These are phyloP conservation scores for Gallirallus australis DNA, from an alignment of 2,797 vertebrate genomes.

Conservation along the genomic window DNA sequence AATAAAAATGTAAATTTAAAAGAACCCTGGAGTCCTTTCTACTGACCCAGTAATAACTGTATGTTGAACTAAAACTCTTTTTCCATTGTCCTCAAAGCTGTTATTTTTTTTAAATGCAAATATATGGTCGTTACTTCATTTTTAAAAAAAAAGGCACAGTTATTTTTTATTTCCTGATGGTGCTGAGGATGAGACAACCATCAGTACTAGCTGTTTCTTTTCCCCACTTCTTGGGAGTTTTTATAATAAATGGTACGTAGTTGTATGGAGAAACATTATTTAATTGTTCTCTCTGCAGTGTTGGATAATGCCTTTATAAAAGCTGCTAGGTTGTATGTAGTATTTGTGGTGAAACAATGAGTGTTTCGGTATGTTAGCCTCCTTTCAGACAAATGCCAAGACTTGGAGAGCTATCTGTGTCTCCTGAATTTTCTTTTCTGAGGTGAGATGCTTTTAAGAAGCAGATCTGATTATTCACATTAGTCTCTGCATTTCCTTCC, in stretches of 20 bases:
- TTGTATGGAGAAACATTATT: not conserved
- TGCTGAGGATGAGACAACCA: not conserved
- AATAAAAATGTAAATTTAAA: not conserved
- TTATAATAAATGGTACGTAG: not conserved
- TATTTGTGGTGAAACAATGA: not conserved
- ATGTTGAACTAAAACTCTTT: not conserved
- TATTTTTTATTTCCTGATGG: not conserved
- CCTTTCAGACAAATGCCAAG: not conserved
- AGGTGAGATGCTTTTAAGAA: slow-evolving; percentile 4
- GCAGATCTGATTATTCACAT: slow-evolving; percentile 1
- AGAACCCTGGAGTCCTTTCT: not conserved
- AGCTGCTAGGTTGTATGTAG: not conserved
- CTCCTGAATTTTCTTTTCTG: not conserved
- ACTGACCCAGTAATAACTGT: not conserved
- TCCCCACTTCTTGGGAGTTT: not conserved
- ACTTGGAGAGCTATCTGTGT: not conserved
- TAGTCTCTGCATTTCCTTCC: slow-evolving; percentile 28
- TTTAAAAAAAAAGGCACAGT: not conserved
- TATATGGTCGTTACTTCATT: not conserved
- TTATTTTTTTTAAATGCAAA: not conserved
- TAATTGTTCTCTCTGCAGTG: slow-evolving; percentile 11
- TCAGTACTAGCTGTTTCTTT: not conserved
- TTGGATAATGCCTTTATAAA: not conserved
- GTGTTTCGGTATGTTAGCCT: not conserved
- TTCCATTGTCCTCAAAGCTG: not conserved